These are phyloP conservation scores for Cottoperca gobio DNA, from an alignment of 2,797 vertebrate genomes.

Conservation along the genomic window DNA sequence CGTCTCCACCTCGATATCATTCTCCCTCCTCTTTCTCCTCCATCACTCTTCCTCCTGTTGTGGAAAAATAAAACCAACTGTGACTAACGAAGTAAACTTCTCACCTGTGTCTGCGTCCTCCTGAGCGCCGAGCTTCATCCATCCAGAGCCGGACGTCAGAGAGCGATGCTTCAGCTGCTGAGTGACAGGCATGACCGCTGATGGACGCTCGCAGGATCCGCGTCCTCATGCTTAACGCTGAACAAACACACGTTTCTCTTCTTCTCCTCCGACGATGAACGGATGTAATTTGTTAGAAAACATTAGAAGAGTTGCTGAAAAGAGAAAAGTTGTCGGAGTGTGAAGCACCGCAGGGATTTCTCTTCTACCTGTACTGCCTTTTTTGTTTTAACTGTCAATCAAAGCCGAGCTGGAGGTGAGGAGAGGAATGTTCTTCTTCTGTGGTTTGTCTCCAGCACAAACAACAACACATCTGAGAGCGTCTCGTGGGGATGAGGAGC, in stretches of 20 bases:
- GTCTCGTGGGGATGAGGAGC: slow-evolving; percentile 31
- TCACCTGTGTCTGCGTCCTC: slow-evolving; percentile 50
- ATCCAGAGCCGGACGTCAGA: slow-evolving; percentile 53
- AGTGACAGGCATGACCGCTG: slow-evolving; percentile 60
- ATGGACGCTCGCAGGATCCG: slow-evolving; percentile 27
- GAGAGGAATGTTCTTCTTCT: slow-evolving; percentile 7
- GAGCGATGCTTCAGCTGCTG: slow-evolving; percentile 63
- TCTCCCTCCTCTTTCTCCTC: slow-evolving; percentile 2
- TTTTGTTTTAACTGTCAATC: neutral
- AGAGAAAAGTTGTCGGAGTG: slow-evolving; percentile 51
- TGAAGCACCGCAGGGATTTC: slow-evolving; percentile 56
- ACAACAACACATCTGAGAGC: slow-evolving; percentile 42
- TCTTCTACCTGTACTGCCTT: slow-evolving; percentile 31
- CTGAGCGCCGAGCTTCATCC: slow-evolving; percentile 52
- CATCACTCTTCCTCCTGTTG: slow-evolving; percentile 22
- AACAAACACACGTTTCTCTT: slow-evolving; percentile 9
- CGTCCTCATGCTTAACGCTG: slow-evolving; percentile 3
- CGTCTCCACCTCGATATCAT: neutral
- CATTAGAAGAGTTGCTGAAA: slow-evolving; percentile 56
- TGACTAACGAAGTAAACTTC: slow-evolving; percentile 68
- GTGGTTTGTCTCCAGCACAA: slow-evolving; percentile 45
- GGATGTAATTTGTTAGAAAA: slow-evolving; percentile 66
- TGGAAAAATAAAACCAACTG: slow-evolving; percentile 47
- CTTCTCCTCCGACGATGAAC: slow-evolving; percentile 10
- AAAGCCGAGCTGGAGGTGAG: too few species aligned